A percentile compares a stretch with the other conserved stretches of the same genome.
phyloP scores from a whole-genome alignment of 2,888 invertebrate genomes.

The Sarcophaga rosellei region DNA sequence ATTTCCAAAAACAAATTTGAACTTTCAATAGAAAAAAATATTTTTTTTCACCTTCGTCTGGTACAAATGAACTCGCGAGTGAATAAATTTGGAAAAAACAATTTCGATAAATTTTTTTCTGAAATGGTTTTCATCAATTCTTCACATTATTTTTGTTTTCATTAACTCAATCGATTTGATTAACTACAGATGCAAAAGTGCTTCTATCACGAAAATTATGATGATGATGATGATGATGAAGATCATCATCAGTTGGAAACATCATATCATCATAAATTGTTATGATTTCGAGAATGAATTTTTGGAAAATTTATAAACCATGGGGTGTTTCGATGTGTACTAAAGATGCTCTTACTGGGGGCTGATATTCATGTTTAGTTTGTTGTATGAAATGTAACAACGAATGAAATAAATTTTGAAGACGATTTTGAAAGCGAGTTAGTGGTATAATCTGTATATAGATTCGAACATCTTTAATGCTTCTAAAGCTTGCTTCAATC shows the following conservation, averaged over 20 bases:
- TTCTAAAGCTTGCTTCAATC: too few relatives aligned
- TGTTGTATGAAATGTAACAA: not conserved
- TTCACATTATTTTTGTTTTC: conserved; percentile 19
- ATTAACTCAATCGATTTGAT: conserved; percentile 57
- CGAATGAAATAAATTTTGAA: too few relatives aligned
- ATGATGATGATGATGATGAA: not conserved
- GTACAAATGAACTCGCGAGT: not conserved
- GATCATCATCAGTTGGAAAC: not conserved
- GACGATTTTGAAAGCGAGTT: too few relatives aligned
- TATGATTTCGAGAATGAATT: not conserved
- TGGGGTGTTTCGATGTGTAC: not conserved
- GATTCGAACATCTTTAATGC: too few relatives aligned
- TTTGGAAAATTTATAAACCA: not conserved
- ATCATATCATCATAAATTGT: conserved; percentile 7
- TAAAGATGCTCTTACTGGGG: not conserved
- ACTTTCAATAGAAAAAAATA: conserved; percentile 12
- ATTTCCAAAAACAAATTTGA: conserved; percentile 4
- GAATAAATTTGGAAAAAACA: not conserved
- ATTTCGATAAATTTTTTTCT: not conserved
- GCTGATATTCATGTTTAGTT: not conserved
- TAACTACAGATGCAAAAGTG: conserved; percentile 33
- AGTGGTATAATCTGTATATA: too few relatives aligned
- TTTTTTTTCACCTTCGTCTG: not conserved
- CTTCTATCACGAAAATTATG: not conserved
- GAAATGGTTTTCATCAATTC: not conserved